Evolutionary conservation across 2,888 invertebrate genomes (phyloP), one percentile per base, ranked within the genome.

Genomic region (Agonopterix heracliana): DNA sequence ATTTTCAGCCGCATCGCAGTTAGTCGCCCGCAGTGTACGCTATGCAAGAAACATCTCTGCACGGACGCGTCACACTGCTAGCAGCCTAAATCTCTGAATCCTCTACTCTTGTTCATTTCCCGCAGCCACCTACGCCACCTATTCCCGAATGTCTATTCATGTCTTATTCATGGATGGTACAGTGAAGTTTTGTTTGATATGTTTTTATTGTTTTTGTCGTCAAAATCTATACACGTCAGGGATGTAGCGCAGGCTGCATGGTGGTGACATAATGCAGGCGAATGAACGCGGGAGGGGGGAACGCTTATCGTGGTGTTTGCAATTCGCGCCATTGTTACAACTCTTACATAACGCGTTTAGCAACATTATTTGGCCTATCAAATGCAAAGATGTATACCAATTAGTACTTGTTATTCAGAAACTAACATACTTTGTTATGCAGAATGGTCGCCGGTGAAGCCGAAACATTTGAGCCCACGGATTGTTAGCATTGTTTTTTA

Each of bases 1-100:
- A 86, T 87, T 48, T 87, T 88, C 71, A 83, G 85, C 1, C 76
- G 82, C 38, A 78, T 88, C 54, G 72, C 80, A 1, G 86, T 87
- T 8, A 72, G 66, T 49, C 66, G 86, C 47, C 87, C 87, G 41
- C 81, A 82, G 48, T 88, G 87, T 61, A 75, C 80, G 45, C 73
- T 88, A 1, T 88, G 87, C 71, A 82, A 78, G 66, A 80, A 79
- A 56, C 82, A 87, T 54, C 63, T 86, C 17, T 88, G 87, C 63
- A 78, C 80, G 2, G 85, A 84, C 62, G 74, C 81, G 0, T 56
- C 74, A 41, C 78, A 79, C 56, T 84, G 84, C 61, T 86, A 79
- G 62, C 46, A 7, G 11, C 26, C n/a, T 34, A 9, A 38, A 38
- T 10, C 38, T 26, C 26, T 26, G 26, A 26, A 26, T 26, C 26